Conservation (phyloP, 2,113 vertebrate species). For the Syngnathus floridae region DNA sequence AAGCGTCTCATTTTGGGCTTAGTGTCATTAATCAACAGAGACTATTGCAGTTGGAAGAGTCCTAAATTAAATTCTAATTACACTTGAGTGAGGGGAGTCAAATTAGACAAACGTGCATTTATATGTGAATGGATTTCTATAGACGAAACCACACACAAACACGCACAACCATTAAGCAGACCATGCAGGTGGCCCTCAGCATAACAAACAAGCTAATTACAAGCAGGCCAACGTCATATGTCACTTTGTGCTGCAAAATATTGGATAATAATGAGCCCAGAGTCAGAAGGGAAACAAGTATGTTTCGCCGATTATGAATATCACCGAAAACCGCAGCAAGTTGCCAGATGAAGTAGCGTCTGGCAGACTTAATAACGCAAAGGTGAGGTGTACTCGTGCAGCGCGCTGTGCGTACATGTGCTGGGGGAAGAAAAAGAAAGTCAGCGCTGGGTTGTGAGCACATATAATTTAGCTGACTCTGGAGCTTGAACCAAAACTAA, state of each 20-base stretch:
- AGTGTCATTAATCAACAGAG: neutral
- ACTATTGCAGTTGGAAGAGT: conserved; percentile 5
- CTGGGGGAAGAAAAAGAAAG: conserved; percentile 3
- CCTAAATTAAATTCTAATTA: conserved; percentile 19
- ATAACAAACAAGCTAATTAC: conserved; percentile 57
- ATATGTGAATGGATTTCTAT: conserved; percentile 24
- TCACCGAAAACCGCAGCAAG: conserved; percentile 54
- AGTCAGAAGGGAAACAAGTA: conserved; percentile 21
- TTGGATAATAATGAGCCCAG: conserved; percentile 21
- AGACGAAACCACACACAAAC: neutral
- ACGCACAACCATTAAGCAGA: neutral
- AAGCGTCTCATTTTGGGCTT: neutral
- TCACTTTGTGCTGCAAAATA: conserved; percentile 36
- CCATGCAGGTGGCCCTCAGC: conserved; percentile 27
- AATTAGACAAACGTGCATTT: conserved; percentile 20
- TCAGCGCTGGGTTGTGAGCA: conserved; percentile 11
- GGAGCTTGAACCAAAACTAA: conserved; percentile 30
- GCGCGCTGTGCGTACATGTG: conserved; percentile 5
- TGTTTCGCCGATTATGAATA: conserved; percentile 46
- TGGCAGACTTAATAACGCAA: conserved; percentile 58
- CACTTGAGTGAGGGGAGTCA: conserved; percentile 1
- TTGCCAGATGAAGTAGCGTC: conserved; percentile 71
- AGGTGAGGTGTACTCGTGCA: conserved; percentile 43
- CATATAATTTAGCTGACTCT: conserved; percentile 11
- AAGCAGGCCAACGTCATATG: conserved; percentile 52